Base-by-base conservation (phyloP, 53 echinoderm and acorn worm species). In the Hippasteria phrygiana region DNA sequence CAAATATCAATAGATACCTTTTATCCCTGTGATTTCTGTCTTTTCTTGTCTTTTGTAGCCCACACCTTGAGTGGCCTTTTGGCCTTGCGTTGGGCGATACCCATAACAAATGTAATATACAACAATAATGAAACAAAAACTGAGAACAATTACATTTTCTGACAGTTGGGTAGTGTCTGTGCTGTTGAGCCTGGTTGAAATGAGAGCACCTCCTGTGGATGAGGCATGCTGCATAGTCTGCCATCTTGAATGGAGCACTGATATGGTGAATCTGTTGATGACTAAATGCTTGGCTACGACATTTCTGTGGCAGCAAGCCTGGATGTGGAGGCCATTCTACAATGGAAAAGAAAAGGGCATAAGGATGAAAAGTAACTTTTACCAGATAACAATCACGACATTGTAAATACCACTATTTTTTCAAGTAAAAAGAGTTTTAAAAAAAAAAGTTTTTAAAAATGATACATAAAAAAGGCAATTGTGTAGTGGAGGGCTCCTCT, bases 241-340 rank as follows among this genome's bases (percentile, higher is more conserved):
- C 71, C 85, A 85, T 71, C 71, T 70, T 43, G 55, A 85, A 14
- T 17, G 35, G 36, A 54, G 35, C 16, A 18, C 16, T 33, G 69
- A 17, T 70, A 26, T 70, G 53, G 47, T 70, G 37, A 85, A 22
- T 85, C 55, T 51, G 51, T 20, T 48, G 53, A 36, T 5, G 71
- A n/a, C 34, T 36, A 54, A 20, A 13, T 51, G 71, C 38, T 54
- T 70, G 16, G 31, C 71, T 53, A 42, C n/a, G n/a, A n/a, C n/a
- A n/a, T n/a, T 69, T 26, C 71, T 22, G 26, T 71, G 85, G 45
- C 85, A 85, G 26, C 37, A 70, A 34, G 85, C 70, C 48, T 85
- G 85, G 53, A 71, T 48, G 70, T 85, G 85, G 38, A 84, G 32
- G 27, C 71, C 50, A 64, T 84, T 71, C 84, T 84, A 22, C 13